A percentile compares a stretch with the other conserved stretches of the same genome.
Conservation (phyloP, 2,797 vertebrate species). For the Typhlichthys subterraneus region DNA sequence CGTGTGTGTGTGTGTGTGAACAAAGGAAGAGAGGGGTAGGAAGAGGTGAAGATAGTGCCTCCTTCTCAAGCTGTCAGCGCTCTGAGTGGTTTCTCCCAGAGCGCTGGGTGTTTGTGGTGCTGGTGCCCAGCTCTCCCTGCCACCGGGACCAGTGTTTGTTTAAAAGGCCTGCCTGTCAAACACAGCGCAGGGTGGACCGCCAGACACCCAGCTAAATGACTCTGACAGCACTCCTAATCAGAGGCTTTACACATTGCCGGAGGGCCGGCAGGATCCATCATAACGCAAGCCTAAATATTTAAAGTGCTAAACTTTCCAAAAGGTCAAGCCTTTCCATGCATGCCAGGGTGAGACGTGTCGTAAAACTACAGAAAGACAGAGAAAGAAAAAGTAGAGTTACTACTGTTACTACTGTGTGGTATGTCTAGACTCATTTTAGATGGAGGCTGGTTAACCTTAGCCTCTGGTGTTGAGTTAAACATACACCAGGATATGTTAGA, state of each 20-base stretch:
- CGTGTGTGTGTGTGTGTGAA: no score
- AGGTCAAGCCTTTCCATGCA: conserved; percentile 82
- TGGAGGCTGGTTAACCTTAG: conserved; percentile 19
- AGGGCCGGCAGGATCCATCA: conserved; percentile 82
- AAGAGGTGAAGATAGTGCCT: conserved; percentile 32
- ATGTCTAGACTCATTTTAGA: no score
- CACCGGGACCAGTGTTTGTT: conserved; percentile 83
- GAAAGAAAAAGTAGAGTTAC: not conserved
- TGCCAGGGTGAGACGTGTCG: conserved; percentile 74
- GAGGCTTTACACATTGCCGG: conserved; percentile 79
- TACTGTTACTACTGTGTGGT: not conserved
- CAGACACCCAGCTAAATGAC: conserved; percentile 77
- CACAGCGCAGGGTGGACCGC: conserved; percentile 72
- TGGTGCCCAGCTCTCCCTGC: conserved; percentile 69
- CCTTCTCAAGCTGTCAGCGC: conserved; percentile 72
- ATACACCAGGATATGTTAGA: not conserved
- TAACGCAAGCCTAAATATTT: conserved; percentile 86
- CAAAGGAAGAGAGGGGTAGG: conserved; percentile 29
- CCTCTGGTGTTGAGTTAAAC: conserved; percentile 36
- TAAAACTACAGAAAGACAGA: conserved; percentile 36
- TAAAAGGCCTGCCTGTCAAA: conserved; percentile 84
- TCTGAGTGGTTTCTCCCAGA: conserved; percentile 76
- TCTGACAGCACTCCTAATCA: conserved; percentile 82
- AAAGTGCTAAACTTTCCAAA: conserved; percentile 85
- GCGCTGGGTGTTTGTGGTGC: conserved; percentile 67